A percentile compares a stretch with the other conserved stretches of the same genome.
Conservation (phyloP, 2,888 invertebrate genomes). For the Caenorhabditis sp. region DNA sequence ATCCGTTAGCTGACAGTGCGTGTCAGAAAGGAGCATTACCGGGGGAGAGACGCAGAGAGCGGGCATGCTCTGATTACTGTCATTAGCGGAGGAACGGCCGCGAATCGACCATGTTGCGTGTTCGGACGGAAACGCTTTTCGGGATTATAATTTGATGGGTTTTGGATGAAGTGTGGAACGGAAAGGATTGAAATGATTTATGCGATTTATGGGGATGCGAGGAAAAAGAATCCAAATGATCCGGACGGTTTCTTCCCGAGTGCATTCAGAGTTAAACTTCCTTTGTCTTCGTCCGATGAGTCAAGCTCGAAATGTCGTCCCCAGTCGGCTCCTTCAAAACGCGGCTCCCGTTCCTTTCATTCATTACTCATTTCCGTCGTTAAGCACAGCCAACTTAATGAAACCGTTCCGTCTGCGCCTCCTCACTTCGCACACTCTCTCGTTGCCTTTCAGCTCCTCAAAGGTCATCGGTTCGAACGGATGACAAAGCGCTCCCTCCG, state of each 20-base stretch:
- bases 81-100: conserved; percentile 22
- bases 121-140: conserved; percentile 46
- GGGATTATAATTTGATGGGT: conserved; percentile 42
- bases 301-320: neutral
- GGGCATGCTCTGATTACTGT: conserved; percentile 49
- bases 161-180: conserved; percentile 38
- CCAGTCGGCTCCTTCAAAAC: conserved; percentile 41
- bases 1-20: conserved; percentile 52
- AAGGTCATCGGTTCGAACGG: conserved; percentile 42
- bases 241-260: neutral
- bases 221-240: too few species aligned
- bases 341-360: conserved; percentile 14
- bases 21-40: neutral
- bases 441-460: conserved; percentile 12
- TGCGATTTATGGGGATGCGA: conserved; percentile 11
- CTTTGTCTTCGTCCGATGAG: neutral
- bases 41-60: conserved; percentile 6
- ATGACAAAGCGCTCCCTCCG: conserved; percentile 22
- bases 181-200: conserved; percentile 4
- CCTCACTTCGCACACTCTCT: conserved; percentile 2
- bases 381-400: conserved; percentile 37
- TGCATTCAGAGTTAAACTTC: too few species aligned
- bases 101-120: conserved; percentile 34
- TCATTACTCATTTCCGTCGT: conserved; percentile 52
- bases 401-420: conserved; percentile 21